Percentiles rank a stretch among this genome's conserved stretches.
phyloP scores from a whole-genome alignment of 2,113 vertebrate genomes.

The Dendrocopos noguchii region DNA sequence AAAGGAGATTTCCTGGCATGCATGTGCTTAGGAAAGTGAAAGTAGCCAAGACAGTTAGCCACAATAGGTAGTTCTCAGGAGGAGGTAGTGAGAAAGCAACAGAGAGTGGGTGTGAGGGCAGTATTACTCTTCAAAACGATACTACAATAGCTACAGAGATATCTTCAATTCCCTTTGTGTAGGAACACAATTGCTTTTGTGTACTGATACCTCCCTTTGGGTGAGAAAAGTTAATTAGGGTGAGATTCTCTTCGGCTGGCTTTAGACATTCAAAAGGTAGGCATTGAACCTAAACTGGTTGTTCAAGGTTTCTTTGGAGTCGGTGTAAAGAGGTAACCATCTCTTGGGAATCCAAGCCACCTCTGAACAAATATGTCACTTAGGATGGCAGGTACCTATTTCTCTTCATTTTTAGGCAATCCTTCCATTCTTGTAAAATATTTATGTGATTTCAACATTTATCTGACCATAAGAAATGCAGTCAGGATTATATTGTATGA shows the following conservation, averaged over 20 bases:
- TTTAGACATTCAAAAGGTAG: not conserved
- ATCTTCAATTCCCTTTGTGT: not conserved
- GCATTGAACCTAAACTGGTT: not conserved
- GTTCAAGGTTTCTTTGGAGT: not conserved
- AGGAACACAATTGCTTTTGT: not conserved
- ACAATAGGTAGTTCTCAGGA: not conserved
- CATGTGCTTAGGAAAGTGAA: not conserved
- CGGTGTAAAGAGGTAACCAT: not conserved
- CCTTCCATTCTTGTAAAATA: conserved; percentile 1
- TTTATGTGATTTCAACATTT: not conserved
- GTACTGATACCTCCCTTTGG: not conserved
- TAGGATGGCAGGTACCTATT: not conserved
- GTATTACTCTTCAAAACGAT: too few relatives aligned
- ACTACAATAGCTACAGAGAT: not conserved
- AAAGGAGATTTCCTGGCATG: not conserved
- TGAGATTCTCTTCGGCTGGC: not conserved
- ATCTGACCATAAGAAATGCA: not conserved
- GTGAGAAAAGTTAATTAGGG: not conserved
- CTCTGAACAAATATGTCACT: not conserved
- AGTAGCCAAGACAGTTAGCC: not conserved
- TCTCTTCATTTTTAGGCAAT: not conserved
- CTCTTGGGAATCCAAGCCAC: not conserved
- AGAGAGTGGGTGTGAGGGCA: not conserved
- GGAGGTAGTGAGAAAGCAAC: not conserved
- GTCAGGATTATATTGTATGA: not conserved